Evolutionary conservation across 1,140 invertebrate species (phyloP).

Genomic region (Eubasilissa regina): DNA sequence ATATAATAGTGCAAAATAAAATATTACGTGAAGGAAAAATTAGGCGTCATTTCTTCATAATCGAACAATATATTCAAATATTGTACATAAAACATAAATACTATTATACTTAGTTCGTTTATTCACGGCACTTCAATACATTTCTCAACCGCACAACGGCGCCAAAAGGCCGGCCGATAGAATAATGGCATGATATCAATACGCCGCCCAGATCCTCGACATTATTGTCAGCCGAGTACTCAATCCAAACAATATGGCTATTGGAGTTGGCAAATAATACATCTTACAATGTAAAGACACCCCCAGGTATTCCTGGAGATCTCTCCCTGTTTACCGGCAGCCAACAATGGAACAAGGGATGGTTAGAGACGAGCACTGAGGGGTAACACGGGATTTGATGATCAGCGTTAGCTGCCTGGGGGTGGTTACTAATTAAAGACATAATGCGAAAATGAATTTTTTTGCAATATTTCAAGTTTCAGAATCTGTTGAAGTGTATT

Average conservation of each 20-base stretch:
- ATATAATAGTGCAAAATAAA: too few species aligned
- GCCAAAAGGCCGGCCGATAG: constrained; percentile 9
- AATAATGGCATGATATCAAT: constrained; percentile 13
- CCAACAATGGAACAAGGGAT: constrained; percentile 12
- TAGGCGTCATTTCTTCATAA: too few species aligned
- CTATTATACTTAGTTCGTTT: too few species aligned
- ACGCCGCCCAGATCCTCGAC: background rate
- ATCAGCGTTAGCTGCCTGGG: constrained; percentile 20
- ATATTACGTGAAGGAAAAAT: too few species aligned
- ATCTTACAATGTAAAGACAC: constrained; percentile 23
- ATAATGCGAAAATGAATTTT: constrained; percentile 17
- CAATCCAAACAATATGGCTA: constrained; percentile 7
- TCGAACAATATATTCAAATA: too few species aligned
- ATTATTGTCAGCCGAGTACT: constrained; percentile 13
- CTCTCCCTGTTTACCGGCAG: constrained; percentile 1
- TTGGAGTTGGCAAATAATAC: constrained; percentile 21
- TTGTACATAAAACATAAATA: too few species aligned
- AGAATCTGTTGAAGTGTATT: background rate
- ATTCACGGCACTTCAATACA: background rate
- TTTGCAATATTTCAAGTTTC: constrained; percentile 21
- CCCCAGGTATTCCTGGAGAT: constrained; percentile 2
- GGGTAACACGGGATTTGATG: constrained; percentile 22
- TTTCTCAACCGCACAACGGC: background rate
- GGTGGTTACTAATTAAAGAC: constrained; percentile 29
- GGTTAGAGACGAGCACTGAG: background rate